phyloP scores from a whole-genome alignment of 53 echinoderm and acorn worm genomes.

The Hippasteria phrygiana region DNA sequence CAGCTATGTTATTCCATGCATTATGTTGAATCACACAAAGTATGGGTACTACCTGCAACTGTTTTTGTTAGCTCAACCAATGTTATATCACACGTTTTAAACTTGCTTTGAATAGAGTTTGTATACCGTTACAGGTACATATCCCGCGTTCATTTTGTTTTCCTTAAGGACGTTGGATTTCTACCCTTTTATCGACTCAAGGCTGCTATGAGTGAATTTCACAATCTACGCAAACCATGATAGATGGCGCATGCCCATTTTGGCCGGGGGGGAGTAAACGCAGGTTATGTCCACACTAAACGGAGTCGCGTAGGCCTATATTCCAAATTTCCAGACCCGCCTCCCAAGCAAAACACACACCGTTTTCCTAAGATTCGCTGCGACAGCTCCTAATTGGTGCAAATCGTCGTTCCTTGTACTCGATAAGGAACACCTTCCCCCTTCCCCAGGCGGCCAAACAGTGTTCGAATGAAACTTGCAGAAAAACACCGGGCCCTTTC shows the following conservation, averaged over 20 bases:
- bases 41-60: too few relatives aligned
- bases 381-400: conserved; percentile 57
- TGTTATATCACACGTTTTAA: too few relatives aligned
- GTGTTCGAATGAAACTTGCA: conserved; percentile 6
- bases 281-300: not conserved
- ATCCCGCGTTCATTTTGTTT: too few relatives aligned
- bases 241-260: not conserved
- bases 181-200: too few relatives aligned
- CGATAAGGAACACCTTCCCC: not conserved
- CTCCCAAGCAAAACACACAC: conserved; percentile 37
- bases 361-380: conserved; percentile 50
- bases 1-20: too few relatives aligned
- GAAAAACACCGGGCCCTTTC: not conserved
- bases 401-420: not conserved
- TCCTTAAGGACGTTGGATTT: too few relatives aligned
- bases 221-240: not conserved
- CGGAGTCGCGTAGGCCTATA: conserved; percentile 1
- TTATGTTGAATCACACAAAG: too few relatives aligned
- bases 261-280: not conserved
- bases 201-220: too few relatives aligned
- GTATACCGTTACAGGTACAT: too few relatives aligned
- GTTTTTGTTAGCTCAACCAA: too few relatives aligned
- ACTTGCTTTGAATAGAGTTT: too few relatives aligned
- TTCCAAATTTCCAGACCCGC: not conserved
- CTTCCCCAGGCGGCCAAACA: conserved; percentile 28